A percentile compares a stretch with the other conserved stretches of the same genome.
Evolutionary conservation across 2,113 vertebrate species (phyloP).

Genomic region (Merops nubicus): DNA sequence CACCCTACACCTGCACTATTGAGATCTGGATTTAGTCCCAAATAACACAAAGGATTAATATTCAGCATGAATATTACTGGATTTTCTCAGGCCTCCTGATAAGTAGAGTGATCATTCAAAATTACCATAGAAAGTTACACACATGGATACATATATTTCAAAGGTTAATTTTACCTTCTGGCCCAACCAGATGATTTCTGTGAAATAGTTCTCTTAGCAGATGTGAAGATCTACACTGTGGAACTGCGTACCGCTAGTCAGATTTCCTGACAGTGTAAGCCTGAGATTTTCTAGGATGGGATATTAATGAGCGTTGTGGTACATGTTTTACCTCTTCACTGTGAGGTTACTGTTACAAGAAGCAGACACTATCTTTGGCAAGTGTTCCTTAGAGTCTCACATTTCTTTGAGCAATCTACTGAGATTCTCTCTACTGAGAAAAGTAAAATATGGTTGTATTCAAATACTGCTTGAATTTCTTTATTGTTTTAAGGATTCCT

Average conservation of each 20-base stretch:
- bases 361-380: neutral
- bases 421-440: neutral
- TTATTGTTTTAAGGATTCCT: neutral
- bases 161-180: neutral
- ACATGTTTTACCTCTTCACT: neutral
- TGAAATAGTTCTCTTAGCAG: fast-evolving
- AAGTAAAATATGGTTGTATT: neutral
- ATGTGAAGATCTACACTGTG: neutral
- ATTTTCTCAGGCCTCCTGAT: neutral
- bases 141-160: neutral
- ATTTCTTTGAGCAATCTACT: neutral
- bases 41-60: neutral
- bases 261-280: neutral
- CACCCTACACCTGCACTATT: neutral
- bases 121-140: neutral
- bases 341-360: neutral
- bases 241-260: fast-evolving
- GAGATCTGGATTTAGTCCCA: neutral
- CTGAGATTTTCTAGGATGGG: neutral
- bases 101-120: neutral
- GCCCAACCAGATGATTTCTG: neutral
- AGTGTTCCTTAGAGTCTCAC: neutral
- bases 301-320: neutral
- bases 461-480: neutral
- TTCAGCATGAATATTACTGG: neutral